Evolutionary conservation across 2,888 invertebrate species (phyloP).

Genomic region (Aporophyla lueneburgensis): DNA sequence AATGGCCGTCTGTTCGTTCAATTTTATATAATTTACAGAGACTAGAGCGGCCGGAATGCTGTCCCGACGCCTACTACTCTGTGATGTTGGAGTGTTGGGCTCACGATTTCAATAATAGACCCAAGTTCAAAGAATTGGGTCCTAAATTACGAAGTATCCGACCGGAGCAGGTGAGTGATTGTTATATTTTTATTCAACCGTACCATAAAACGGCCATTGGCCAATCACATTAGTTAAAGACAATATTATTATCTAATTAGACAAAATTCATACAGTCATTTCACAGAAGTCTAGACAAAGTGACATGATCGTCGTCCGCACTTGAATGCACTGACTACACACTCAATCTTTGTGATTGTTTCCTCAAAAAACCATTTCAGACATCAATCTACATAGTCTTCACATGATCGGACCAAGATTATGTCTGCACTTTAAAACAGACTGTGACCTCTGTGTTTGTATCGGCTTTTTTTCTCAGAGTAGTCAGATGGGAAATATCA

Average conservation of each 20-base stretch:
- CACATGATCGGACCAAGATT: too few relatives aligned
- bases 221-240: neutral
- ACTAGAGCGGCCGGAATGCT: conserved; percentile 98
- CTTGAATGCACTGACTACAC: too few relatives aligned
- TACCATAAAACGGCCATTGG: neutral
- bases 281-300: neutral
- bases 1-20: neutral
- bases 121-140: conserved; percentile 96
- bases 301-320: too few relatives aligned
- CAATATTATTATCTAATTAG: too few relatives aligned
- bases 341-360: too few relatives aligned
- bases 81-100: conserved; percentile 99
- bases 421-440: too few relatives aligned
- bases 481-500: too few relatives aligned
- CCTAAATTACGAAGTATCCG: conserved; percentile 95
- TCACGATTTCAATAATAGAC: conserved; percentile 96
- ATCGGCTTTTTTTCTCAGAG: too few relatives aligned
- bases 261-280: neutral
- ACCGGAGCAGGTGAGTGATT: conserved; percentile 94
- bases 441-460: too few relatives aligned
- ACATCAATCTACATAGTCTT: too few relatives aligned
- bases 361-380: too few relatives aligned
- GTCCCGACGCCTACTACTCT: conserved; percentile 97
- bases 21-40: conserved; percentile 88
- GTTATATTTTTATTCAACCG: neutral